Conservation (phyloP, 1,140 invertebrate genomes). For the Lasaia peninsularis region DNA sequence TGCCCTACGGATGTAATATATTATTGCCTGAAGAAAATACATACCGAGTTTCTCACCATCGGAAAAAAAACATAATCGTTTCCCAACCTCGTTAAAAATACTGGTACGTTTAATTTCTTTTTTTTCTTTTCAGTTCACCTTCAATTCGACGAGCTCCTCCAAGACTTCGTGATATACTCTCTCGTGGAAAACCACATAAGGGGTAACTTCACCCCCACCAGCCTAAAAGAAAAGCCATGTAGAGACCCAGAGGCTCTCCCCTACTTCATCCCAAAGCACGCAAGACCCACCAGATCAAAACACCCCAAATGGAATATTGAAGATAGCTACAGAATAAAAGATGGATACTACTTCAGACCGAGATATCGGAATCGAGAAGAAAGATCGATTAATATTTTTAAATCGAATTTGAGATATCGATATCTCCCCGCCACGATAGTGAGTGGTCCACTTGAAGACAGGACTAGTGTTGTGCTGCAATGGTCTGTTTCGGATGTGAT, state of each 20-base stretch:
- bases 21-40: too few species aligned
- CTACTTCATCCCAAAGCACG: slow-evolving; percentile 56
- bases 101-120: not conserved
- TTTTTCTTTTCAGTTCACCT: slow-evolving; percentile 58
- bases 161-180: slow-evolving; percentile 59
- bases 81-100: too few species aligned
- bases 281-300: slow-evolving; percentile 42
- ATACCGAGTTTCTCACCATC: too few species aligned
- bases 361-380: slow-evolving; percentile 42
- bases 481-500: slow-evolving; percentile 54
- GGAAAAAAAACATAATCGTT: too few species aligned
- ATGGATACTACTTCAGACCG: slow-evolving; percentile 59
- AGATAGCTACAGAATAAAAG: slow-evolving; percentile 42
- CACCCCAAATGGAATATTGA: slow-evolving; percentile 34
- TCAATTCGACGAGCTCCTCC: slow-evolving; percentile 46
- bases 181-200: slow-evolving; percentile 48
- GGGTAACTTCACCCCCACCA: slow-evolving; percentile 66
- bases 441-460: slow-evolving; percentile 43
- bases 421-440: slow-evolving; percentile 54
- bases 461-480: slow-evolving; percentile 46
- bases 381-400: slow-evolving; percentile 35
- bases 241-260: slow-evolving; percentile 46
- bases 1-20: too few species aligned
- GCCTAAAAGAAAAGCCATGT: slow-evolving; percentile 48
- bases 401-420: slow-evolving; percentile 38